phyloP scores from a whole-genome alignment of 2,113 vertebrate species.

The Larimichthys polyactis region DNA sequence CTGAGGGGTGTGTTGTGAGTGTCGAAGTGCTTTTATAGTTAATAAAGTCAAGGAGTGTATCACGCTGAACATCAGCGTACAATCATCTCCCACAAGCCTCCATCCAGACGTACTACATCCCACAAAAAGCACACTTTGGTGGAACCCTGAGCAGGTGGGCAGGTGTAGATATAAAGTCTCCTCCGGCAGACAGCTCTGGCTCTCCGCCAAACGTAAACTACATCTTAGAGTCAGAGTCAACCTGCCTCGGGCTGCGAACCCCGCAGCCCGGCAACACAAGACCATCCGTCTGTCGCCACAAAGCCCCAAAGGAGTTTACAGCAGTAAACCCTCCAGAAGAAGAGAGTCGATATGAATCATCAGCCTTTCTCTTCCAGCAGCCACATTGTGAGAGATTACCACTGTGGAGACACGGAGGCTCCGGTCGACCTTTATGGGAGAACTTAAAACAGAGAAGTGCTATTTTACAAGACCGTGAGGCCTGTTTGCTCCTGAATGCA shows the following conservation, averaged over 20 bases:
- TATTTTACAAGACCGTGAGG: not conserved
- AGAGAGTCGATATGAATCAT: constrained; percentile 16
- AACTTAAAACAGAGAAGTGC: not conserved
- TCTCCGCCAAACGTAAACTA: constrained; percentile 26
- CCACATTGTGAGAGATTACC: not conserved
- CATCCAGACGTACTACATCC: not conserved
- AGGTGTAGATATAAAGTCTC: not conserved
- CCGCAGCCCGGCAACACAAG: constrained; percentile 61
- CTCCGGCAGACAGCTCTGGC: constrained; percentile 19
- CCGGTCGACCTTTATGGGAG: not conserved
- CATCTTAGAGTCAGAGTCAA: constrained; percentile 30
- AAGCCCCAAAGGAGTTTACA: constrained; percentile 17
- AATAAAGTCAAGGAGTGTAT: not conserved
- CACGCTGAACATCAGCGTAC: not conserved
- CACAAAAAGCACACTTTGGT: not conserved
- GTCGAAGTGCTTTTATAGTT: not conserved
- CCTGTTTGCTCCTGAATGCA: constrained; percentile 1
- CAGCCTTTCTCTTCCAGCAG: not conserved
- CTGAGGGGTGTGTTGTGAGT: not conserved
- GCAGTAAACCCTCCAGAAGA: constrained; percentile 7
- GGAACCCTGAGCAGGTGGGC: constrained; percentile 10
- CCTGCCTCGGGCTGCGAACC: constrained; percentile 26
- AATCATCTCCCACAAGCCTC: not conserved
- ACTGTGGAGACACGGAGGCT: constrained; percentile 13
- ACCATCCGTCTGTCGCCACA: constrained; percentile 53